Conservation (phyloP, 2,888 invertebrate species). For the Ceriagrion tenellum region DNA sequence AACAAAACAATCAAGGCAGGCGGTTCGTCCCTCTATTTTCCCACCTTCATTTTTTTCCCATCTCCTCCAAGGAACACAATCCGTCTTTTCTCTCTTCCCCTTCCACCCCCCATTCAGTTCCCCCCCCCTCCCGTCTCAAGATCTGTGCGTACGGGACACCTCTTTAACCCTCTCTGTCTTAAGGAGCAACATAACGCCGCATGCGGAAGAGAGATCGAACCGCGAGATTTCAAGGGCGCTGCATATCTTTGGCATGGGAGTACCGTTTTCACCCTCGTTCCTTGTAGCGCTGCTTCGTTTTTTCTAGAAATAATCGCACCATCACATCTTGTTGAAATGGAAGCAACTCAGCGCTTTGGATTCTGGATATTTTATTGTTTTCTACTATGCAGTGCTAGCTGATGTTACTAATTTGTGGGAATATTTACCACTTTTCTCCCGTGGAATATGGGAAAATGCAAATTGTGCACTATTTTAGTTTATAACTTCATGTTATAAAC, state of each 20-base stretch:
- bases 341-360: no score
- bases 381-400: no score
- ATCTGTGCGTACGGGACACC: background rate
- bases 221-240: background rate
- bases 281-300: background rate
- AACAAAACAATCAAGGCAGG: background rate
- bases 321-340: no score
- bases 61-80: background rate
- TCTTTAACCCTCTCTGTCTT: background rate
- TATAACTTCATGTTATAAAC: no score
- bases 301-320: no score
- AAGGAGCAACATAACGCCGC: background rate
- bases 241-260: background rate
- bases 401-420: no score
- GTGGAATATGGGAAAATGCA: no score
- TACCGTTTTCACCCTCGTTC: background rate
- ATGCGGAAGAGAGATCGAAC: background rate
- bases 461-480: no score
- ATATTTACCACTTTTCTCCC: no score
- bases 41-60: background rate
- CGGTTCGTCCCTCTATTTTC: background rate
- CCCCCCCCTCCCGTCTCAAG: no score
- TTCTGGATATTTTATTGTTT: no score
- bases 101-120: no score
- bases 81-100: background rate